phyloP scores from a whole-genome alignment of 2,888 invertebrate species.

The Cetonia aurata region DNA sequence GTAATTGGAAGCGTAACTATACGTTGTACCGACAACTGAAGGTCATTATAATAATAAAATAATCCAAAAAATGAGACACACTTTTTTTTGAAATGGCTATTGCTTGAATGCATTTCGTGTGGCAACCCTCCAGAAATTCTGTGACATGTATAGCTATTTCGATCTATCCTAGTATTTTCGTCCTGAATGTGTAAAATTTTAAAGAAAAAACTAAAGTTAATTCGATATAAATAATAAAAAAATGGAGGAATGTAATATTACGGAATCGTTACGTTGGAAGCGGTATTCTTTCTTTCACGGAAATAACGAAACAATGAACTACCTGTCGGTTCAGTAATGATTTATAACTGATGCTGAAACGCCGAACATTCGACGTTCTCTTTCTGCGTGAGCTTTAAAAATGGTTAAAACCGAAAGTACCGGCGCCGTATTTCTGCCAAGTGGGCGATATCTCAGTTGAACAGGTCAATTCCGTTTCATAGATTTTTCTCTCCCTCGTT shows the following conservation, averaged over 20 bases:
- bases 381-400: slow-evolving; percentile 24
- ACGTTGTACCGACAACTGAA: too few species aligned
- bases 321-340: slow-evolving; percentile 6
- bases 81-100: too few species aligned
- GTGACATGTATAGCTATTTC: too few species aligned
- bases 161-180: too few species aligned
- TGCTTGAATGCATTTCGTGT: too few species aligned
- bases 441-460: slow-evolving; percentile 42
- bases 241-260: neutral
- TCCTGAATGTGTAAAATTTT: too few species aligned
- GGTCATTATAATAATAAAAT: too few species aligned
- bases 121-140: too few species aligned
- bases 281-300: neutral
- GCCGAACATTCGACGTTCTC: slow-evolving; percentile 32
- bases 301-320: slow-evolving; percentile 4
- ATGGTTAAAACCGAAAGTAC: slow-evolving; percentile 41
- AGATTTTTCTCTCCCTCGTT: slow-evolving; percentile 29
- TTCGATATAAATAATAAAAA: neutral
- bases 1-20: too few species aligned
- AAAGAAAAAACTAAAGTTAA: too few species aligned
- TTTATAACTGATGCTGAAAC: slow-evolving; percentile 33
- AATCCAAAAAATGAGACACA: too few species aligned
- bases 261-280: too few species aligned
- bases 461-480: slow-evolving; percentile 32
- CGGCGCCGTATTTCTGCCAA: slow-evolving; percentile 46